Evolutionary conservation across 2,113 vertebrate genomes (phyloP), one percentile per base, ranked within the genome.

Genomic region (Felis chaus): DNA sequence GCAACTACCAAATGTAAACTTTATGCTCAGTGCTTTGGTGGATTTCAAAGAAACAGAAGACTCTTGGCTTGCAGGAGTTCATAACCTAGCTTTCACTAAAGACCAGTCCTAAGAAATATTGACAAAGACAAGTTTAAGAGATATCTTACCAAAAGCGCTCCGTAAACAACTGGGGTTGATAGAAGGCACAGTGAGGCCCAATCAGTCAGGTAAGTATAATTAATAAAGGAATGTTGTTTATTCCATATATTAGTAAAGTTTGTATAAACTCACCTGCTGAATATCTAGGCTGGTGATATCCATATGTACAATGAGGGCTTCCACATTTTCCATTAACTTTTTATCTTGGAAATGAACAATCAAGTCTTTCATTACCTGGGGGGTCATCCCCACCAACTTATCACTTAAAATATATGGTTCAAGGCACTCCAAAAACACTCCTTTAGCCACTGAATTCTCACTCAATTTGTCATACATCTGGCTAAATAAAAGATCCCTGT

Each of bases 261-360:
- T 79, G 19, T 33, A 27, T 1, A 73, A 14, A 81, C 96, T 97
- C 50, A 99, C 99, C 99, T 99, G 99, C 78, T 99, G 99, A 87
- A 99, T 99, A 96, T 99, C 99, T 88, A 99, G 99, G 96, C 99
- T 99, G 94, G 99, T 99, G 97, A 99, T 99, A 97, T 99, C 99
- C 99, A 99, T 99, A 94, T 99, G 99, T 29, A 99, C 99, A 89
- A 99, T 99, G 92, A 99, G 99, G 96, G 99, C 99, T 98, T 99
- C 99, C 97, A 99, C 98, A 31, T 99, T 99, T 95, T 99, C 99
- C 99, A 99, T 99, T 98, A 99, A 99, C 63, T 99, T 99, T 23
- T 99, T 99, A 97, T 99, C 99, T 98, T 99, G 99, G 98, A 99
- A 99, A 98, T 99, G 99, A 97, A 99, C 98, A 31, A 99, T 98